Base-by-base conservation (phyloP, 2,797 vertebrate genomes). In the Diplodus puntazzo region DNA sequence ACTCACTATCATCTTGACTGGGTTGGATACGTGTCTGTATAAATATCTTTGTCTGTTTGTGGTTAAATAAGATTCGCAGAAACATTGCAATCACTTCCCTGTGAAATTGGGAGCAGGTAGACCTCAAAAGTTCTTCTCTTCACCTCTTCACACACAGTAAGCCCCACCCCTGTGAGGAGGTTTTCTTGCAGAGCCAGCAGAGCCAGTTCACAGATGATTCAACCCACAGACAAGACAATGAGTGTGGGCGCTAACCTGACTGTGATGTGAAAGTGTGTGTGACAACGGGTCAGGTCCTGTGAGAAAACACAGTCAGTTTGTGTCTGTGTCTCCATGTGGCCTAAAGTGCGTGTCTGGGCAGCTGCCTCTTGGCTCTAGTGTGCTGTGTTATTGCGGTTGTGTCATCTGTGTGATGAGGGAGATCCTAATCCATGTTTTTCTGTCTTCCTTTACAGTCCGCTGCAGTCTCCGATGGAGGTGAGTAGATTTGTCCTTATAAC, bases 391-490 rank as follows among this genome's bases (percentile, higher is more conserved):
- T 53, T 46, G 52, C 75, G 52, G 65, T 72, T 77, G 70, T 88
- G 61, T 86, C 74, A 67, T 82, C 74, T 71, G 87, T 87, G 77
- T 86, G 86, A 89, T 94, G 94, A 94, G 80, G 89, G 84, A 83
- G 89, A 92, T 83, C 78, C 86, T 97, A 96, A 99, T 93, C 85
- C 93, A 96, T 97, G 94, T 97, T 95, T 97, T 79, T 97, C 87
- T 98, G 93, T 97, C 87, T 94, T 94, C 95, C 94, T 84, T 96
- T 96, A 83, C 98, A 99, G 98, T 98, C 97, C 79, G 97, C 97
- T 83, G 97, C 98, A 80, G 97, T 99, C 92, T 99, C 98, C 75
- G 98, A 99, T 94, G 98, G 98, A 93, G 98, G 98, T 99, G 96
- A 99, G 98, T 95, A 89, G 2, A 81, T 1, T 21, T 13, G 1